phyloP scores from a whole-genome alignment of 2,888 invertebrate species.

The Volucella inflata region DNA sequence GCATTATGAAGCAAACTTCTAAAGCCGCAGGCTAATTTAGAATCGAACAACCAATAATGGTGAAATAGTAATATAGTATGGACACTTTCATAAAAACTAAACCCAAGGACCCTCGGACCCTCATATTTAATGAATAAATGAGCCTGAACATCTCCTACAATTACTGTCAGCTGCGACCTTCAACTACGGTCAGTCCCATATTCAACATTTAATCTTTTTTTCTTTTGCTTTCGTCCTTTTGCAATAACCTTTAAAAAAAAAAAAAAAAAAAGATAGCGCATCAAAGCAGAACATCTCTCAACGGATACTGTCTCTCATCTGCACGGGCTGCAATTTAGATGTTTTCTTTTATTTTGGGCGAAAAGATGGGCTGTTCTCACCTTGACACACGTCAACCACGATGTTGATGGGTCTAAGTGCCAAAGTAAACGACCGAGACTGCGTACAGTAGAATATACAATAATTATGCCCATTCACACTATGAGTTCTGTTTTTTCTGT shows the following conservation, averaged over 20 bases:
- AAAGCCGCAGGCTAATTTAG: no score
- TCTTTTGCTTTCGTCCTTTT: background rate
- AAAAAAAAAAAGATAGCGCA: background rate
- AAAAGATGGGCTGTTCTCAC: constrained; percentile 38
- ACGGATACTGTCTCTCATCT: constrained; percentile 31
- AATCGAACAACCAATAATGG: no score
- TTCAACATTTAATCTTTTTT: background rate
- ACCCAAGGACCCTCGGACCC: no score
- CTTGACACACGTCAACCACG: constrained; percentile 59
- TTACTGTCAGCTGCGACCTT: no score
- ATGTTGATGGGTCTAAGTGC: constrained; percentile 40
- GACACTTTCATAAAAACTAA: no score
- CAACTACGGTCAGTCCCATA: background rate
- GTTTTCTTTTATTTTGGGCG: constrained; percentile 11
- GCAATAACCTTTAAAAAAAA: background rate
- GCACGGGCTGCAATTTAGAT: background rate
- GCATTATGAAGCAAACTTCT: no score
- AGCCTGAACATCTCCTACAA: no score
- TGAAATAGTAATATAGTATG: no score
- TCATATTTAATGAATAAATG: no score
- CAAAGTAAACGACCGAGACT: constrained; percentile 73
- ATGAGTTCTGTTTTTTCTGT: constrained; percentile 38
- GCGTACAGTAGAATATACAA: constrained; percentile 48
- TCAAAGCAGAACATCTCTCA: background rate
- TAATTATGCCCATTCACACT: constrained; percentile 39